phyloP scores from a whole-genome alignment of 2,113 vertebrate species.

The Pituophis catenifer region DNA sequence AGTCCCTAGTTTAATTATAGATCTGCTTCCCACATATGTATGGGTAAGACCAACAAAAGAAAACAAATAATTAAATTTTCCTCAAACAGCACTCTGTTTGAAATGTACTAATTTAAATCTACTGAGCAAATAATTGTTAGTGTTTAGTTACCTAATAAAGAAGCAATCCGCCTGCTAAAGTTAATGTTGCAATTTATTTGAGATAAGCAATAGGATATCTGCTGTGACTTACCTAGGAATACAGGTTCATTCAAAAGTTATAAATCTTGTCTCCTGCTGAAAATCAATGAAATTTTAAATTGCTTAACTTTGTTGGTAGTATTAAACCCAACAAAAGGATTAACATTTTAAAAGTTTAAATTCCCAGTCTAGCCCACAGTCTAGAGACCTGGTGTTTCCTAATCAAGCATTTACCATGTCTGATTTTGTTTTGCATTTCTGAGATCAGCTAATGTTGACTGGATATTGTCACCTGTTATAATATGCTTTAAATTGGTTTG shows the following conservation, averaged over 20 bases:
- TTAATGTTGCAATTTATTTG: neutral
- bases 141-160: neutral
- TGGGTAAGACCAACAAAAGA: neutral
- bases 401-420: neutral
- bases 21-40: neutral
- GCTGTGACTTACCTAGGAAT: neutral
- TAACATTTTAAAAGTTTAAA: neutral
- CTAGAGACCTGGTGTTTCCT: neutral
- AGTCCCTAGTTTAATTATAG: neutral
- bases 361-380: neutral
- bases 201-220: neutral
- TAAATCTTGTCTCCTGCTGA: neutral
- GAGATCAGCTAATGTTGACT: neutral
- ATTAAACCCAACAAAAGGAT: neutral
- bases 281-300: neutral
- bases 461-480: neutral
- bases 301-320: neutral
- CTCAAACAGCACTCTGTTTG: neutral
- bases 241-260: neutral
- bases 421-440: neutral
- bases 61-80: neutral
- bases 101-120: neutral
- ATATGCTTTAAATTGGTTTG: neutral
- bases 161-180: neutral
- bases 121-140: neutral